Evolutionary conservation across 2,797 vertebrate genomes (phyloP).

Genomic region (Girardinus metallicus): DNA sequence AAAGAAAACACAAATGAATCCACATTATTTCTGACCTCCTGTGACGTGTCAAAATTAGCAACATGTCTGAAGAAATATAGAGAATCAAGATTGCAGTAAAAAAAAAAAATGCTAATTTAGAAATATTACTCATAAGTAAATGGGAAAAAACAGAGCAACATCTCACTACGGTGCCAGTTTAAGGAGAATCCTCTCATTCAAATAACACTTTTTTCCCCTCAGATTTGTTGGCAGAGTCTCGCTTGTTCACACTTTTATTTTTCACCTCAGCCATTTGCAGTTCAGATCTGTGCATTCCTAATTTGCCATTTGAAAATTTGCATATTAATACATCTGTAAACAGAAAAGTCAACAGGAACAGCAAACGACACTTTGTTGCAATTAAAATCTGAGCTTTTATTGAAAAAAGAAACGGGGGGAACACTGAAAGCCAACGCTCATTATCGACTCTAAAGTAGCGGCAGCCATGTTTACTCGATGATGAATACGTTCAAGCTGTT

Average conservation of each 20-base stretch:
- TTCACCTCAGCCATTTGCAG: slow-evolving; percentile 4
- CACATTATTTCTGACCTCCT: background rate
- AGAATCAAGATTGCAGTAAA: background rate
- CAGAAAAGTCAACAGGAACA: background rate
- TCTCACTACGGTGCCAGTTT: background rate
- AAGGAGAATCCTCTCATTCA: background rate
- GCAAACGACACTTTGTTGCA: background rate
- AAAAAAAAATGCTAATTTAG: background rate
- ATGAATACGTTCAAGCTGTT: slow-evolving; percentile 1
- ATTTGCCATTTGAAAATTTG: background rate
- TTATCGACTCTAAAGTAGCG: slow-evolving; percentile 4
- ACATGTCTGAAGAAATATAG: background rate
- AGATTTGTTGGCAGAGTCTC: background rate
- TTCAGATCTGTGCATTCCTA: background rate
- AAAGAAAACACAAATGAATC: background rate
- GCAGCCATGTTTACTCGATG: background rate
- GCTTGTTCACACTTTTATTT: background rate
- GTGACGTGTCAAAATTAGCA: background rate
- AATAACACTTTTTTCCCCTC: background rate
- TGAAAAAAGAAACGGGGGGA: background rate
- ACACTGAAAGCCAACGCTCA: background rate
- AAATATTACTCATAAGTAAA: background rate
- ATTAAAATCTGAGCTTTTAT: background rate
- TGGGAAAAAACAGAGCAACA: background rate
- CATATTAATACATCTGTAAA: background rate